Conservation (phyloP, 1,140 invertebrate genomes). For the Drosophila ironensis region DNA sequence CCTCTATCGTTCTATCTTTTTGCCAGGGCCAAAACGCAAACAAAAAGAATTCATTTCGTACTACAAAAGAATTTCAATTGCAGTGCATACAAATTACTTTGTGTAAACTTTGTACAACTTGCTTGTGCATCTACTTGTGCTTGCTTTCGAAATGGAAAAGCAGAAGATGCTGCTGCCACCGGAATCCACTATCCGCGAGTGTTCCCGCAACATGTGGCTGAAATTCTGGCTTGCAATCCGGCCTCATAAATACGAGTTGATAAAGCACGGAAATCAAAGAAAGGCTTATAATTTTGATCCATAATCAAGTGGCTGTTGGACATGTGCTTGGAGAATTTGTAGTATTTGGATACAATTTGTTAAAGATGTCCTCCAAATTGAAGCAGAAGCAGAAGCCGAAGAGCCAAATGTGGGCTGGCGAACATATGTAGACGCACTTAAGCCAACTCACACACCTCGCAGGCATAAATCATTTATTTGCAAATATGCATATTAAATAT, state of each 20-base stretch:
- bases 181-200: slow-evolving; percentile 28
- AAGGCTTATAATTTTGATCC: no score
- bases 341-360: no score
- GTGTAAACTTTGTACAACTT: slow-evolving; percentile 64
- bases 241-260: slow-evolving; percentile 30
- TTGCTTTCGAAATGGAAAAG: slow-evolving; percentile 12
- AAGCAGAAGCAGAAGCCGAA: slow-evolving; percentile 26
- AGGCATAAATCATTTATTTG: slow-evolving; percentile 67
- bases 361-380: slow-evolving; percentile 28
- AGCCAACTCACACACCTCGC: slow-evolving; percentile 37
- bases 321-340: slow-evolving; percentile 18
- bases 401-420: slow-evolving; percentile 8
- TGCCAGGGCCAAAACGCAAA: slow-evolving; percentile 48
- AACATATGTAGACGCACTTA: slow-evolving; percentile 57
- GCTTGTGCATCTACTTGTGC: slow-evolving; percentile 33
- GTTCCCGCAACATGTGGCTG: slow-evolving; percentile 39
- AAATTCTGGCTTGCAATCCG: slow-evolving; percentile 3
- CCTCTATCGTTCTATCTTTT: neutral
- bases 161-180: neutral
- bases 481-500: slow-evolving; percentile 75
- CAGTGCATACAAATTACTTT: slow-evolving; percentile 73
- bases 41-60: slow-evolving; percentile 69
- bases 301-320: no score
- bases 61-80: slow-evolving; percentile 73
- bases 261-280: no score